These are phyloP conservation scores for Odobenus rosmarus DNA, from an alignment of 2,113 vertebrate species.

Conservation along the genomic window DNA sequence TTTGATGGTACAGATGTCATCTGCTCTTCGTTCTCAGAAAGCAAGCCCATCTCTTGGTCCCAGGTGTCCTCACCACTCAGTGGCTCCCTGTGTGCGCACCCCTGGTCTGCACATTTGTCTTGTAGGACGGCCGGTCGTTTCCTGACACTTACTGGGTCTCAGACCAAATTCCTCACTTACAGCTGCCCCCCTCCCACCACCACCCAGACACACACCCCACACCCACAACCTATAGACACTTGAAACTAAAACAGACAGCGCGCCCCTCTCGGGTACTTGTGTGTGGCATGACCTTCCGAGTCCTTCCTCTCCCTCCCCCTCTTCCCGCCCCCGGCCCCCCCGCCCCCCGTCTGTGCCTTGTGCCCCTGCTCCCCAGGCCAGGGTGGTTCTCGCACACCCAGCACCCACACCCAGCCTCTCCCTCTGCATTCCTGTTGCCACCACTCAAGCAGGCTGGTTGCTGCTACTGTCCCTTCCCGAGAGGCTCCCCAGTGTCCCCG, in stretches of 20 bases:
- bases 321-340: too few species aligned
- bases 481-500: fast-evolving
- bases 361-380: not conserved
- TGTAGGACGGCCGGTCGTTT: not conserved
- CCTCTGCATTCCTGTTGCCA: not conserved
- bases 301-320: not conserved
- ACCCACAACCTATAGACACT: not conserved
- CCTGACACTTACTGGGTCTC: not conserved
- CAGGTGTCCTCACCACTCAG: not conserved
- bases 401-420: not conserved
- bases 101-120: not conserved
- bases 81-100: not conserved
- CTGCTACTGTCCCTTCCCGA: not conserved
- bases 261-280: not conserved
- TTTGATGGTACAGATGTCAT: not conserved
- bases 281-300: not conserved
- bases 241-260: not conserved
- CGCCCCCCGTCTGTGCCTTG: too few species aligned
- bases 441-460: not conserved
- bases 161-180: not conserved
- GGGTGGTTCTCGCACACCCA: not conserved
- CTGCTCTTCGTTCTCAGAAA: not conserved
- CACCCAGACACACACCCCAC: not conserved
- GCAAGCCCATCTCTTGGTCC: not conserved
- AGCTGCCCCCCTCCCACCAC: not conserved